Evolutionary conservation across 2,113 vertebrate genomes (phyloP).

Genomic region (Parotia lawesii): DNA sequence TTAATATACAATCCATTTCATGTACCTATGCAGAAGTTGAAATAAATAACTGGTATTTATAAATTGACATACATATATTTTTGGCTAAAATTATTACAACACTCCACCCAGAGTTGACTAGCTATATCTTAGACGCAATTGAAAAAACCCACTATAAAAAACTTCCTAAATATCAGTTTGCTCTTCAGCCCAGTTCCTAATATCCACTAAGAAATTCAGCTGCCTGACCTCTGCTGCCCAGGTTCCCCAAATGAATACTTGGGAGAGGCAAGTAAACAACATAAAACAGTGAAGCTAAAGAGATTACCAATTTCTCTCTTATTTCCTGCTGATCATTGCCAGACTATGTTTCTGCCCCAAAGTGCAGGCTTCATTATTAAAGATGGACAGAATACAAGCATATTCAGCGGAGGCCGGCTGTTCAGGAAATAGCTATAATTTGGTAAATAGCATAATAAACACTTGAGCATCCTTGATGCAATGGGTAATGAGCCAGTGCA

Average conservation of each 20-base stretch:
- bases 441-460: conserved; percentile 73
- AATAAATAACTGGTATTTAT: not conserved
- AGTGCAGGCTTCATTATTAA: conserved; percentile 66
- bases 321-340: conserved; percentile 67
- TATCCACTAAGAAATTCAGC: conserved; percentile 12
- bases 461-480: conserved; percentile 72
- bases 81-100: not conserved
- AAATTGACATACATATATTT: not conserved
- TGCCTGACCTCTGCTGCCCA: not conserved
- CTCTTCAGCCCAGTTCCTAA: not conserved
- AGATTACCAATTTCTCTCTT: conserved; percentile 62
- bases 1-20: not conserved
- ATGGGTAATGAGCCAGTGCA: conserved; percentile 70
- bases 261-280: conserved; percentile 24
- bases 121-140: not conserved
- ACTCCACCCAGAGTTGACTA: not conserved
- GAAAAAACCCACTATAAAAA: not conserved
- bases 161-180: not conserved
- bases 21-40: not conserved
- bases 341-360: conserved; percentile 61
- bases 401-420: conserved; percentile 55
- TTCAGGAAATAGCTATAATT: conserved; percentile 77
- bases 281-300: conserved; percentile 59
- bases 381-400: conserved; percentile 62
- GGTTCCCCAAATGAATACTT: conserved; percentile 36